phyloP scores from a whole-genome alignment of 2,888 invertebrate species.

The Drosophila mercatorum region DNA sequence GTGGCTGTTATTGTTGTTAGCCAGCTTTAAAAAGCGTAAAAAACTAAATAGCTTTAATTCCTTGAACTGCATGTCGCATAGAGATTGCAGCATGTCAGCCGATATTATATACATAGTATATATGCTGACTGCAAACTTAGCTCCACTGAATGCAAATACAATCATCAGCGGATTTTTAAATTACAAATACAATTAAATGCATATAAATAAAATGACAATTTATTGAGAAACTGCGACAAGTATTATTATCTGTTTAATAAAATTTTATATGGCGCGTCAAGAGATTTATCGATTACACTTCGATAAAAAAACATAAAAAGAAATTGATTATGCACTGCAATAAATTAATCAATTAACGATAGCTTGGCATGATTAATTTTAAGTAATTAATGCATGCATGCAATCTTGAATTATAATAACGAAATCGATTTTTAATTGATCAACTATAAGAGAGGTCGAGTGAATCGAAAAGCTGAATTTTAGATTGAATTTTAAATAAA shows the following conservation, averaged over 20 bases:
- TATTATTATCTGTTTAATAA: conserved; percentile 8
- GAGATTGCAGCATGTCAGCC: background rate
- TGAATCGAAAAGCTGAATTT: background rate
- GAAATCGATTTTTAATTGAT: conserved; percentile 7
- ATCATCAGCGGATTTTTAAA: conserved; percentile 1
- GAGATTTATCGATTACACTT: conserved; percentile 7
- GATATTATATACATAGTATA: conserved; percentile 4
- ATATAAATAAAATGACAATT: background rate
- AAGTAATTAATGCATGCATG: conserved; percentile 1
- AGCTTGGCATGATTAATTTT: background rate
- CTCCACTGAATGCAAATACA: background rate
- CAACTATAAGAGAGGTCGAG: background rate
- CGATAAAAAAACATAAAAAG: background rate
- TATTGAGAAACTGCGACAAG: background rate
- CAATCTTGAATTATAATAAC: conserved; percentile 4
- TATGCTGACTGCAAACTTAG: conserved; percentile 2
- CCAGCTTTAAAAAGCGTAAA: conserved; percentile 6
- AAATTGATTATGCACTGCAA: background rate
- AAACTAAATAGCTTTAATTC: conserved; percentile 2
- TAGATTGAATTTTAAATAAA: background rate
- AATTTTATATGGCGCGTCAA: background rate
- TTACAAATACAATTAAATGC: conserved; percentile 9
- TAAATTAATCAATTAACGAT: conserved; percentile 1
- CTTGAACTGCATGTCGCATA: conserved; percentile 1
- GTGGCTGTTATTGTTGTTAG: conserved; percentile 8